Evolutionary conservation across 2,888 invertebrate genomes (phyloP), one percentile per base, ranked within the genome.

Genomic region (Sialis fuliginosa): DNA sequence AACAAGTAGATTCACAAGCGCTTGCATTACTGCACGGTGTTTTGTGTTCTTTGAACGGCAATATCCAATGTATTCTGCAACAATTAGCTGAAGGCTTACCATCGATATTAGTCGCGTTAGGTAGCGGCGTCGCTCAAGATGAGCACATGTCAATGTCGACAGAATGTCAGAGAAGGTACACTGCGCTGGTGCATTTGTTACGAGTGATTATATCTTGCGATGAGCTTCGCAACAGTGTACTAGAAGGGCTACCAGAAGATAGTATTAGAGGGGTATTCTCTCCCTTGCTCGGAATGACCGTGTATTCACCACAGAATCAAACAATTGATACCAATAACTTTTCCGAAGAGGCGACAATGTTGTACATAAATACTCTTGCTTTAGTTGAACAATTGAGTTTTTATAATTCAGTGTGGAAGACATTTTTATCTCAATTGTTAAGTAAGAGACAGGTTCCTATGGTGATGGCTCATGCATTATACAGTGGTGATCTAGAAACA

Each of bases 381-480:
- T 57, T 74, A 22, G 61, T 69, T n/a, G 62, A 68, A 33, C 68
- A 70, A 53, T 57, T 74, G 39, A 64, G 68, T 2, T 58, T 62
- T 42, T 60, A 65, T 46, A 63, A 67, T 54, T 58, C 62, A 0
- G 56, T 58, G 8, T 73, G 72, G 72, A 53, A 65, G 13, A 61
- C 62, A 6, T 55, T 69, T 6, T 67, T 68, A 49, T 59, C 61
- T 9, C 62, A 70, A 46, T 54, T 72, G 44, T 55, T 68, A 12
- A 55, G 60, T 44, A 60, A 59, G 30, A 62, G 60, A 51, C 65
- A 66, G 52, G 62, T 71, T 10, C 70, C 71, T 52, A 64, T 65
- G 59, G 58, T 69, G 13, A 59, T 74, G 48, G 72, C 73, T 1
- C 58, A 68, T 44, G 69, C 68, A 1, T 57, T 75, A 8, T 70